A percentile compares a stretch with the other conserved stretches of the same genome.
Evolutionary conservation across 2,113 vertebrate species (phyloP).

Genomic region (Pyxicephalus adspersus): DNA sequence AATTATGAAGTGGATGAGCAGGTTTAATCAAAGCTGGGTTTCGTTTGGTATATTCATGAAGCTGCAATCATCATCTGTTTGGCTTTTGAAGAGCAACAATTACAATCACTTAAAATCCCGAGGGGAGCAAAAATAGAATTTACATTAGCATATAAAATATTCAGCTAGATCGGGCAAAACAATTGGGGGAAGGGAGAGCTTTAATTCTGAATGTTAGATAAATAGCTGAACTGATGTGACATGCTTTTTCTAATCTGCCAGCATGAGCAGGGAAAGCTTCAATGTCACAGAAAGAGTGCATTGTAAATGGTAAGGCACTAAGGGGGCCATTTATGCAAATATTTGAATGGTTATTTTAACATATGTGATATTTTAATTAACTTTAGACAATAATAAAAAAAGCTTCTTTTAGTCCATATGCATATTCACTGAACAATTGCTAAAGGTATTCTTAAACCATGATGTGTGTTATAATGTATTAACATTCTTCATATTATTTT

Average conservation of each 20-base stretch:
- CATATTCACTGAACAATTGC: no score
- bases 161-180: constrained; percentile 83
- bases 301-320: background rate
- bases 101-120: constrained; percentile 88
- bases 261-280: constrained; percentile 32
- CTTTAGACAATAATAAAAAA: no score
- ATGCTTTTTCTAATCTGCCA: constrained; percentile 71
- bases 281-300: background rate
- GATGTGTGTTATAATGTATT: no score
- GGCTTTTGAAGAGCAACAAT: constrained; percentile 88
- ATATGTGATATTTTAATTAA: no score
- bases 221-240: constrained; percentile 73
- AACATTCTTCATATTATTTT: no score
- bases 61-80: constrained; percentile 86
- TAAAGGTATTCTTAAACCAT: no score
- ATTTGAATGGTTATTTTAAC: background rate
- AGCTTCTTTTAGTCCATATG: no score
- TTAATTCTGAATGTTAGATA: constrained; percentile 81
- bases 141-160: constrained; percentile 88
- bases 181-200: constrained; percentile 75
- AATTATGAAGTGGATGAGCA: constrained; percentile 84
- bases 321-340: background rate
- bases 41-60: constrained; percentile 86
- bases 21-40: constrained; percentile 85
- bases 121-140: constrained; percentile 84